A percentile compares a stretch with the other conserved stretches of the same genome.
phyloP scores from a whole-genome alignment of 2,888 invertebrate species.

The Strigamia crassipes region DNA sequence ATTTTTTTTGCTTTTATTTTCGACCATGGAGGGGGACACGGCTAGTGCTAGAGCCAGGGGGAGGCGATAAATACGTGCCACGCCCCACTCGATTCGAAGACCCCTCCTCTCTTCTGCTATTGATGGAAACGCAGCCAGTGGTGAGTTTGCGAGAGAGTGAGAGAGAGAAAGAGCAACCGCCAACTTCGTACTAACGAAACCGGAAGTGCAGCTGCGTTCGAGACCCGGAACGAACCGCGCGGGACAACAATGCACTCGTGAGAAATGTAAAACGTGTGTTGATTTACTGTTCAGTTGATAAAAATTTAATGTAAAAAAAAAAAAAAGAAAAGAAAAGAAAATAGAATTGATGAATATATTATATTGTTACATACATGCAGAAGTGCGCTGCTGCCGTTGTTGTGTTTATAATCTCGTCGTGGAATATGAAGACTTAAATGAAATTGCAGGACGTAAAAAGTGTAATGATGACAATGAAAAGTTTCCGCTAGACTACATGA shows the following conservation, averaged over 20 bases:
- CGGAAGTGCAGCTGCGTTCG: slow-evolving; percentile 6
- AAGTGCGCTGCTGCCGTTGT: not conserved
- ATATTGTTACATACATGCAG: too few species aligned
- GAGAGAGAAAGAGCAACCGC: not conserved
- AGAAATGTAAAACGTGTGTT: not conserved
- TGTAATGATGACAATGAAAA: not conserved
- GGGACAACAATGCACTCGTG: not conserved
- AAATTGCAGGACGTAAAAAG: not conserved
- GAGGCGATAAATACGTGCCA: not conserved
- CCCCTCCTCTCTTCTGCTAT: slow-evolving; percentile 27
- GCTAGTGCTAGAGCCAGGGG: not conserved
- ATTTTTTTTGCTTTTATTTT: not conserved
- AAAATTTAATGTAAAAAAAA: not conserved
- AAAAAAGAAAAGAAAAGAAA: not conserved
- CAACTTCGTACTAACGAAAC: slow-evolving; percentile 2
- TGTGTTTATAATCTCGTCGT: not conserved
- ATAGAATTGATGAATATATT: not conserved
- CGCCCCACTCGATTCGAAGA: not conserved
- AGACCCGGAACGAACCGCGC: slow-evolving; percentile 15
- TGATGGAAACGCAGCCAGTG: slow-evolving; percentile 34
- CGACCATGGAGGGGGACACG: not conserved
- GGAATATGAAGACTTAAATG: not conserved
- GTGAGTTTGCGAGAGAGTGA: not conserved
- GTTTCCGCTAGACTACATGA: not conserved
- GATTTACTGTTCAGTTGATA: not conserved